Percentiles rank a stretch among this genome's conserved stretches.
Conservation (phyloP, 2,113 vertebrate genomes). For the Xyrauchen texanus region DNA sequence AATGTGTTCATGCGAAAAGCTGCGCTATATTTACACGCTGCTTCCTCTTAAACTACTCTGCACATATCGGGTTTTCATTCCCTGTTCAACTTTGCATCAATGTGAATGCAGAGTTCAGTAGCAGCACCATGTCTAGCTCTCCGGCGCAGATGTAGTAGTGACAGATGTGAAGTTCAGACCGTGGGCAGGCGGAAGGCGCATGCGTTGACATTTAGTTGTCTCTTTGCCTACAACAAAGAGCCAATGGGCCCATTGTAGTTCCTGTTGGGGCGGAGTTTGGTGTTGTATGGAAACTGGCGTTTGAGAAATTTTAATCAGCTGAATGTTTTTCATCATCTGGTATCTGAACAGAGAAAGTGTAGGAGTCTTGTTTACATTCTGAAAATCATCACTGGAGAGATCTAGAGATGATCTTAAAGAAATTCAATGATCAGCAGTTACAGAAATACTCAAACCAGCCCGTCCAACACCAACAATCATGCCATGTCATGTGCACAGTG, state of each 20-base stretch:
- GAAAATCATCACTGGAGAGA: no score
- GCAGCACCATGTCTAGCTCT: not conserved
- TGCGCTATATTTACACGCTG: not conserved
- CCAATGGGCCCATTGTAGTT: not conserved
- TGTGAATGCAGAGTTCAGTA: not conserved
- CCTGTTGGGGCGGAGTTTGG: not conserved
- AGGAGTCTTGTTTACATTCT: no score
- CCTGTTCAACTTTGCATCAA: not conserved
- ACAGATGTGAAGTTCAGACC: not conserved
- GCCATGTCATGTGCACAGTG: no score
- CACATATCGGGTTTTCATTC: not conserved
- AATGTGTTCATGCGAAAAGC: slow-evolving; percentile 12
- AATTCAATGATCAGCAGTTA: no score
- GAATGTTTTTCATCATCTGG: slow-evolving; percentile 3
- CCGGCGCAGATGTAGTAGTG: no score
- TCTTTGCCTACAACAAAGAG: not conserved
- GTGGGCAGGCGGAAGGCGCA: no score
- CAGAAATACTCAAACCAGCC: no score
- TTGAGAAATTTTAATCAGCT: not conserved
- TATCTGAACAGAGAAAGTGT: not conserved
- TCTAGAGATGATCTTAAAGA: no score
- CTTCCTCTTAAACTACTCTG: slow-evolving; percentile 1
- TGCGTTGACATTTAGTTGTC: no score
- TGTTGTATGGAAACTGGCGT: not conserved
- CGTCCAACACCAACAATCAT: no score